Evolutionary conservation across 2,113 vertebrate genomes (phyloP).

Genomic region (Danio rerio): GRCz12tu NC_133180.1:32884001-32884500

Average conservation of each 20-base stretch:
- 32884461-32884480: constrained; percentile 57
- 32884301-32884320: neutral
- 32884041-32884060: neutral
- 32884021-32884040: constrained; percentile 54
- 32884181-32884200: constrained; percentile 73
- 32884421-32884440: neutral
- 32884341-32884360: neutral
- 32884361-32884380: neutral
- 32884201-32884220: constrained; percentile 70
- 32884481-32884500: constrained; percentile 60
- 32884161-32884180: constrained; percentile 70
- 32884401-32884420: neutral
- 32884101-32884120: constrained; percentile 57
- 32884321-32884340: neutral
- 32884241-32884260: constrained; percentile 62
- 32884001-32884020: constrained; percentile 59
- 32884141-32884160: constrained; percentile 70
- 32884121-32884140: constrained; percentile 66
- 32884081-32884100: neutral
- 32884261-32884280: neutral
- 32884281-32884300: too few species aligned
- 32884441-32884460: constrained; percentile 61
- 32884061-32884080: neutral
- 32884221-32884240: constrained; percentile 71
- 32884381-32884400: neutral